phyloP scores from a whole-genome alignment of 2,797 vertebrate species.

The Melanotaenia trifasciata region DNA sequence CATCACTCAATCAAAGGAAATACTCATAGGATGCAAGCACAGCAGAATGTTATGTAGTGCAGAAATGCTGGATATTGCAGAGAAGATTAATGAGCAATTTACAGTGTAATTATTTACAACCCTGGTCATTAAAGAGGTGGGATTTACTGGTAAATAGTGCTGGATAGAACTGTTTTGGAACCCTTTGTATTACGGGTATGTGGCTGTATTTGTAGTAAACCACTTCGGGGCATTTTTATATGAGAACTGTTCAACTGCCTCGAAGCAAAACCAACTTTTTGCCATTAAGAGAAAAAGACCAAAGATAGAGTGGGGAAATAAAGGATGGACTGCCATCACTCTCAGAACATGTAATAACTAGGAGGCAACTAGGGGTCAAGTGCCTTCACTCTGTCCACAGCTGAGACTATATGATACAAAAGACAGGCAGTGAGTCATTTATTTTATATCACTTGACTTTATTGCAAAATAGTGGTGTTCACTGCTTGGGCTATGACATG shows the following conservation, averaged over 20 bases:
- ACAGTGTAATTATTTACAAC: constrained; percentile 61
- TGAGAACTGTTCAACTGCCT: constrained; percentile 23
- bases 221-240: constrained; percentile 28
- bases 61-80: constrained; percentile 35
- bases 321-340: constrained; percentile 38
- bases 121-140: constrained; percentile 63
- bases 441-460: constrained; percentile 55
- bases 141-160: constrained; percentile 53
- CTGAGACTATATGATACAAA: constrained; percentile 66
- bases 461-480: constrained; percentile 64
- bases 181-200: constrained; percentile 2
- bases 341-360: constrained; percentile 71
- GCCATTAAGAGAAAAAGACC: constrained; percentile 20
- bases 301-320: constrained; percentile 46
- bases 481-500: constrained; percentile 34
- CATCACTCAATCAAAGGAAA: constrained; percentile 58
- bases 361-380: constrained; percentile 71
- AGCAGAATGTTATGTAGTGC: constrained; percentile 51
- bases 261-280: constrained; percentile 10
- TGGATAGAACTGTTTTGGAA: constrained; percentile 17
- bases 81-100: constrained; percentile 65
- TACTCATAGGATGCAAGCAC: constrained; percentile 50
- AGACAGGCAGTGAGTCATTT: constrained; percentile 52
- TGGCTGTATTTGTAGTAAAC: constrained; percentile 12
- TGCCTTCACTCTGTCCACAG: constrained; percentile 56